Percentiles rank a stretch among this genome's conserved stretches.
Evolutionary conservation across 2,113 vertebrate species (phyloP).

Genomic region (Mormoops blainvillei): DNA sequence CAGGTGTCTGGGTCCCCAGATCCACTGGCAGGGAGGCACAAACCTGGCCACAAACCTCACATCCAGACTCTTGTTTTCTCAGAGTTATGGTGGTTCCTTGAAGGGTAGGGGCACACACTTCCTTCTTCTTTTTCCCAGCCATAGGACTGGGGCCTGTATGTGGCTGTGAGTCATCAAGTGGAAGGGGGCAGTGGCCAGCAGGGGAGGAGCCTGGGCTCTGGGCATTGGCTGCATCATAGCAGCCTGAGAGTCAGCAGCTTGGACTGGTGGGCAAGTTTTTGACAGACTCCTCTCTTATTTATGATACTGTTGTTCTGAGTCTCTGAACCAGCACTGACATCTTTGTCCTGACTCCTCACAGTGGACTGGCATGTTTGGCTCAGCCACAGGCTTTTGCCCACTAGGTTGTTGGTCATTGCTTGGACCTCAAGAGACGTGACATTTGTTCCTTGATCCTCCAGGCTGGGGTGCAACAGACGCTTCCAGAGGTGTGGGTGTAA

Average conservation of each 20-base stretch:
- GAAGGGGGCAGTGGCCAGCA: background rate
- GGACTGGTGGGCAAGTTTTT: accelerated
- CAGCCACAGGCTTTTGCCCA: background rate
- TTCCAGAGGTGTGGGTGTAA: background rate
- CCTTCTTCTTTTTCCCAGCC: background rate
- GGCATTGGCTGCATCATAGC: background rate
- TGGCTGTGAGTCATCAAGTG: background rate
- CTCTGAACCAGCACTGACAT: background rate
- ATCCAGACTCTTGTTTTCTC: background rate
- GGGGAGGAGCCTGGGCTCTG: background rate
- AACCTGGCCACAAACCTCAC: background rate
- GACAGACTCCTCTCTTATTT: background rate
- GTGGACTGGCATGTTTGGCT: background rate
- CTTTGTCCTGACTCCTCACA: background rate
- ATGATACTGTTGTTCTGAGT: background rate
- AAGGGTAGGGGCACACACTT: background rate
- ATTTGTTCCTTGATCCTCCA: background rate
- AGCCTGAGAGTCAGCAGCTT: background rate
- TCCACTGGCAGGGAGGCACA: background rate
- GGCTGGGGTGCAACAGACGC: background rate
- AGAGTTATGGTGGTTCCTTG: background rate
- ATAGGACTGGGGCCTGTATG: background rate
- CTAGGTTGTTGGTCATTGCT: background rate
- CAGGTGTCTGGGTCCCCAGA: background rate
- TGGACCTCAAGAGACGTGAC: background rate